Evolutionary conservation across 2,797 vertebrate genomes (phyloP).

Genomic region (Enoplosus armatus): DNA sequence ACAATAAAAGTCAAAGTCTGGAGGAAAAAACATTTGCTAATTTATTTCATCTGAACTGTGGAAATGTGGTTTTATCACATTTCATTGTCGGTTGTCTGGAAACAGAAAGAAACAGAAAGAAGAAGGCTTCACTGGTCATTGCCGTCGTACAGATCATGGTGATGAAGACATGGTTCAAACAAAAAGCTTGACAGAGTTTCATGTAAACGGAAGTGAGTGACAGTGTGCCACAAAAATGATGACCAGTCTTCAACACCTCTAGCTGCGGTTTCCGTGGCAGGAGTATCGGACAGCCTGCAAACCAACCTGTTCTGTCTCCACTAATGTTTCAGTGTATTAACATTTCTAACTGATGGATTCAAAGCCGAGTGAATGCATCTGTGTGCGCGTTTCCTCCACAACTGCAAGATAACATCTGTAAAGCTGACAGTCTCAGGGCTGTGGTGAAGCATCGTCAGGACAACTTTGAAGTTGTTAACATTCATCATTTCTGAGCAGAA

Average conservation of each 20-base stretch:
- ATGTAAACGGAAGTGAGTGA: not conserved
- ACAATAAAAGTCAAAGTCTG: not conserved
- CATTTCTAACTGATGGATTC: not conserved
- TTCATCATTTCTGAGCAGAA: slow-evolving; percentile 10
- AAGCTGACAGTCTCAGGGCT: not conserved
- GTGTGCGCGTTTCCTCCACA: not conserved
- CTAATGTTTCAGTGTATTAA: not conserved
- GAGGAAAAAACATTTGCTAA: not conserved
- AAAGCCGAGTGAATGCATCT: not conserved
- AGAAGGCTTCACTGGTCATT: too few species aligned
- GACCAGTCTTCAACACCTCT: slow-evolving; percentile 39
- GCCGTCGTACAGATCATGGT: not conserved
- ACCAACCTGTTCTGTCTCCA: not conserved
- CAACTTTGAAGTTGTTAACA: not conserved
- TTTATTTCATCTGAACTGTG: not conserved
- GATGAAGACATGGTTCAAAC: slow-evolving; percentile 16
- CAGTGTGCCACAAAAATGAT: slow-evolving; percentile 31
- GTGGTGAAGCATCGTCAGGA: not conserved
- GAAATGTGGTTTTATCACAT: not conserved
- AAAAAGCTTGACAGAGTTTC: not conserved
- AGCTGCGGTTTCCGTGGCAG: slow-evolving; percentile 30
- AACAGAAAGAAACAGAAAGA: too few species aligned
- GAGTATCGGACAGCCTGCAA: not conserved
- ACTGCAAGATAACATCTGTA: slow-evolving; percentile 9
- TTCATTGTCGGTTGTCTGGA: not conserved